Evolutionary conservation across 2,113 vertebrate species (phyloP), one percentile per base, ranked within the genome.

Genomic region (Embiotoca jacksoni): DNA sequence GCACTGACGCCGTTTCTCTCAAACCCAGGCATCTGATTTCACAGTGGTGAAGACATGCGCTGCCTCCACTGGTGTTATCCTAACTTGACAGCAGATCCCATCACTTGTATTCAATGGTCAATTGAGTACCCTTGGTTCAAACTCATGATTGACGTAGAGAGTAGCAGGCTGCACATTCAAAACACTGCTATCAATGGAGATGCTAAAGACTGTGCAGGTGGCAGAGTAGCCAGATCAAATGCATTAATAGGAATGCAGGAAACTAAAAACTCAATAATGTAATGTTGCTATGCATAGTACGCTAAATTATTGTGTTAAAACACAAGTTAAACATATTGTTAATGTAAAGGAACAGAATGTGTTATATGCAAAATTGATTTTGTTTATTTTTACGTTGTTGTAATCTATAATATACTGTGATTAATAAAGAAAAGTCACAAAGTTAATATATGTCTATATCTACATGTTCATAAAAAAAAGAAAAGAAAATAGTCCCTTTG

Each of bases 11-110:
- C 53, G 66, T 53, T 41, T 59, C 53, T 62, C 35, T 67, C 46
- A 55, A 67, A 58, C 58, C 9, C 31, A 7, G 80, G 89, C 77
- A 14, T 91, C 85, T 84, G 47, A 89, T 91, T 92, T 85, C 91
- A 88, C 57, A 47, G 73, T 64, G 56, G 83, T 88, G 55, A 86
- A 80, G 88, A 75, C 72, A 86, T 66, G 83, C 30, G 52, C 15
- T 35, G 52, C 55, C 52, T 75, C 62, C 53, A 37, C 6, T 61
- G 68, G 63, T 64, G 58, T 89, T 89, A 85, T 76, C 87, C 83
- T 33, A 83, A 76, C 71, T 64, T 59, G 64, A 83, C 57, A 80
- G 63, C 39, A 72, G 63, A 86, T 72, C 63, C 35, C n/a, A 15
- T 85, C 72, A 74, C 10, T 1, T 84, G 72, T 60, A 60, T 64